phyloP scores from a whole-genome alignment of 2,113 vertebrate species.

The Lophura nycthemera region DNA sequence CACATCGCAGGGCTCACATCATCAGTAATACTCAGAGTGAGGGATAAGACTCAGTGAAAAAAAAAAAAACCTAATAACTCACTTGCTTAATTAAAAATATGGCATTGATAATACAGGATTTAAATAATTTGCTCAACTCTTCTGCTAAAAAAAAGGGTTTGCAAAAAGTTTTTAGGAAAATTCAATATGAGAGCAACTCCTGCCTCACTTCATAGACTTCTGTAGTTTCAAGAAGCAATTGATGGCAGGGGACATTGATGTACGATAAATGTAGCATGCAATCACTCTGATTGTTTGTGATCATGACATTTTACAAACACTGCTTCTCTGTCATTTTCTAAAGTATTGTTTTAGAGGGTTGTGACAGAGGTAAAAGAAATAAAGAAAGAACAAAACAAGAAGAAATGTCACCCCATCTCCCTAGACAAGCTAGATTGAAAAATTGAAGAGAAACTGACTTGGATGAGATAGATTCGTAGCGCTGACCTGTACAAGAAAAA shows the following conservation, averaged over 20 bases:
- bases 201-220: neutral
- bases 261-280: conserved; percentile 71
- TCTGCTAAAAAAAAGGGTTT: neutral
- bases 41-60: neutral
- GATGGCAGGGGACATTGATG: conserved; percentile 48
- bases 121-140: neutral
- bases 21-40: neutral
- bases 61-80: neutral
- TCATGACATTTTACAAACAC: conserved; percentile 75
- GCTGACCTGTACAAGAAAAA: neutral
- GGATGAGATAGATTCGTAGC: neutral
- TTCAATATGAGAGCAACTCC: neutral
- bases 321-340: conserved; percentile 77
- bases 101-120: neutral
- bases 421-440: conserved; percentile 66
- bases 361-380: conserved; percentile 67
- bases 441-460: conserved; percentile 41
- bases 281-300: conserved; percentile 70
- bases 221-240: conserved; percentile 15
- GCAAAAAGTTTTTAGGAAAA: neutral
- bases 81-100: neutral
- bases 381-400: neutral
- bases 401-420: conserved; percentile 62
- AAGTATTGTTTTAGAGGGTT: conserved; percentile 71
- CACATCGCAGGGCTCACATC: neutral